Evolutionary conservation across 2,797 vertebrate species (phyloP).

Genomic region (Crax fasciolata): DNA sequence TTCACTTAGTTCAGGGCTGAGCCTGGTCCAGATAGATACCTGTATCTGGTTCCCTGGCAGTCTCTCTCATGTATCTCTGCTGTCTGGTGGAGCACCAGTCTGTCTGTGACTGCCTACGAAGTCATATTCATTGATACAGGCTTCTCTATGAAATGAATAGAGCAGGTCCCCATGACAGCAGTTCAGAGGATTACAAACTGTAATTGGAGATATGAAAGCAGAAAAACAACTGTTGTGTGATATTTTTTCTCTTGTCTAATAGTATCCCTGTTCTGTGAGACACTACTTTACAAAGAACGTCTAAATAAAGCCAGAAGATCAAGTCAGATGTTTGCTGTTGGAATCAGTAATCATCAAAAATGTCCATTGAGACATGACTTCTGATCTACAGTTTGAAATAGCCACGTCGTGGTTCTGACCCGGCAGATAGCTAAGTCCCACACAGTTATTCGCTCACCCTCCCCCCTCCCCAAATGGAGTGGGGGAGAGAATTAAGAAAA

Average conservation of each 20-base stretch:
- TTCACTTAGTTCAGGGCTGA: neutral
- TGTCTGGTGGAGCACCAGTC: neutral
- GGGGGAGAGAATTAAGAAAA: too few relatives aligned
- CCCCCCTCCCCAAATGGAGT: too few relatives aligned
- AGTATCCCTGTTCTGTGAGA: neutral
- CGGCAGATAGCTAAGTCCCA: too few relatives aligned
- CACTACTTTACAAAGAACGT: neutral
- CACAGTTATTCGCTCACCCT: too few relatives aligned
- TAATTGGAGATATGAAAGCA: neutral
- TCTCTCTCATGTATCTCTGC: neutral
- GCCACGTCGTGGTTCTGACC: too few relatives aligned
- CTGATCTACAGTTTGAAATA: neutral
- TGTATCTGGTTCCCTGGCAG: neutral
- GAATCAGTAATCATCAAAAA: neutral
- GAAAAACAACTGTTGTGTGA: neutral
- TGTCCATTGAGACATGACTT: neutral
- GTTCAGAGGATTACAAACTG: neutral
- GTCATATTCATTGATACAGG: neutral
- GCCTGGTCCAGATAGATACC: neutral
- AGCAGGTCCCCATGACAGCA: neutral
- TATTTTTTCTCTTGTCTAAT: neutral
- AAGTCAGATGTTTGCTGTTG: neutral
- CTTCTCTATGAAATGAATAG: neutral
- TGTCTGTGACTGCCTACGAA: neutral
- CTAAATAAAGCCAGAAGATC: slow-evolving; percentile 9